Evolutionary conservation across 23 tunicate genomes (phyloP).

Genomic region (Corella eumyota): DNA sequence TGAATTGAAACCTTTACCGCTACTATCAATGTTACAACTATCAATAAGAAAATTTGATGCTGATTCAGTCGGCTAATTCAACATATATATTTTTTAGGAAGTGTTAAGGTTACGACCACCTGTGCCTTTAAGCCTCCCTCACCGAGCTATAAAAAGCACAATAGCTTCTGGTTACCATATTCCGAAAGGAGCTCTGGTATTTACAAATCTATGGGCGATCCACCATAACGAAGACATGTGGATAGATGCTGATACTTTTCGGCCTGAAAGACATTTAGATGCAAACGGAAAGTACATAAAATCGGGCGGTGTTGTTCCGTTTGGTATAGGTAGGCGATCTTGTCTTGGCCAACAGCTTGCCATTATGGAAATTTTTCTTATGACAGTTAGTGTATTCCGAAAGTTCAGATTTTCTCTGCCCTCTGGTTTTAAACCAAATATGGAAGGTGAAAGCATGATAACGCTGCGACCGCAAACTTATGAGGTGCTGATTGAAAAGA

Average conservation of each 20-base stretch:
- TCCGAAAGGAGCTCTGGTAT: constrained; percentile 30
- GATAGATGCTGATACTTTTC: constrained; percentile 55
- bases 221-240: constrained; percentile 51
- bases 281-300: constrained; percentile 34
- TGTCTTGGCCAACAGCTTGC: constrained; percentile 67
- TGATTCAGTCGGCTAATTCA: too few relatives aligned
- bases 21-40: too few relatives aligned
- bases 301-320: constrained; percentile 56
- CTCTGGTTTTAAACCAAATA: too few relatives aligned
- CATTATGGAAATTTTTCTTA: constrained; percentile 17
- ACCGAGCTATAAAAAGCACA: constrained; percentile 45
- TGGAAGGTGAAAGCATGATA: too few relatives aligned
- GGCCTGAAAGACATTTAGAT: constrained; percentile 76
- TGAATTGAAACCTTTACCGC: too few relatives aligned
- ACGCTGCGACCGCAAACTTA: too few relatives aligned
- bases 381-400: too few relatives aligned
- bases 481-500: too few relatives aligned
- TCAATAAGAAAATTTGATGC: too few relatives aligned
- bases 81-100: too few relatives aligned
- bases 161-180: constrained; percentile 37
- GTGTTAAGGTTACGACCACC: constrained; percentile 58
- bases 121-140: constrained; percentile 40
- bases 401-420: too few relatives aligned
- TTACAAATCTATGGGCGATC: constrained; percentile 72
- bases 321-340: constrained; percentile 30